These are phyloP conservation scores for Neoniphon sammara DNA, from an alignment of 2,797 vertebrate genomes.

Conservation along the genomic window DNA sequence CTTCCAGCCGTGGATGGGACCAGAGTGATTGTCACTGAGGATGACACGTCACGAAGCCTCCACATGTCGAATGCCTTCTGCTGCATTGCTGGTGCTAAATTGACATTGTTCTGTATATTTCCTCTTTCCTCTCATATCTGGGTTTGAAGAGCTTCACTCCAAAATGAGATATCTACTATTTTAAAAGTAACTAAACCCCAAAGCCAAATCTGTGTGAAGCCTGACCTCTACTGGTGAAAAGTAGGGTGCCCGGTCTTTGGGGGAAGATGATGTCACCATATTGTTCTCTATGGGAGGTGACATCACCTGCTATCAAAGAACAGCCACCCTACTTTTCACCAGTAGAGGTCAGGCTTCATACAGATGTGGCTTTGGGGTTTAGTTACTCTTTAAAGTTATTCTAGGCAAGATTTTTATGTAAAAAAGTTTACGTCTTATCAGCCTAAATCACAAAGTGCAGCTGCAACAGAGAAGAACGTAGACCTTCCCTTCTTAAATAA, in stretches of 20 bases:
- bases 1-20: slow-evolving; percentile 59
- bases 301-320: no score
- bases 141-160: slow-evolving; percentile 33
- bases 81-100: slow-evolving; percentile 70
- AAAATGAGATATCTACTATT: slow-evolving; percentile 48
- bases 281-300: no score
- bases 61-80: slow-evolving; percentile 59
- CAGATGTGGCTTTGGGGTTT: no score
- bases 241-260: no score
- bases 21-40: slow-evolving; percentile 25
- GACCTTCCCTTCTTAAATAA: not conserved
- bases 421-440: no score
- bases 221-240: no score
- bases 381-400: no score
- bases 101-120: slow-evolving; percentile 36
- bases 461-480: slow-evolving; percentile 51
- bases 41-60: not conserved
- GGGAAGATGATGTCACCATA: no score
- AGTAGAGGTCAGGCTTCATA: no score
- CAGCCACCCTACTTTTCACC: no score
- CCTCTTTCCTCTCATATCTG: slow-evolving; percentile 37
- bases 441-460: not conserved
- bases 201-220: slow-evolving; percentile 6
- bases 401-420: no score
- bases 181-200: not conserved